Evolutionary conservation across 2,888 invertebrate genomes (phyloP).

Genomic region (Gymnosoma rotundatum): DNA sequence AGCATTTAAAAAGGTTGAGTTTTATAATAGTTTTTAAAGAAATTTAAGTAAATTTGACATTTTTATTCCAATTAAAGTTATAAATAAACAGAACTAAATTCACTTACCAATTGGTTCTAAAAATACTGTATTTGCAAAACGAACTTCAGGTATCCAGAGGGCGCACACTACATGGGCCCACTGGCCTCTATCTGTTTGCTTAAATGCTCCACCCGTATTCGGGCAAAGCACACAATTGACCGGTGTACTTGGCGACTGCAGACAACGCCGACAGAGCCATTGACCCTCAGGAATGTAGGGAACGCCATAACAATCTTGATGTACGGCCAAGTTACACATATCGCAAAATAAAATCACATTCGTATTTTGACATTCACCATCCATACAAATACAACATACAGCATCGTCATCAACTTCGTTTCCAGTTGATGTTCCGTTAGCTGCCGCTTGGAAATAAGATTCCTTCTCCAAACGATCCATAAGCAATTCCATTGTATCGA

Average conservation of each 20-base stretch:
- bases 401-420: constrained; percentile 98
- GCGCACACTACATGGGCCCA: constrained; percentile 99
- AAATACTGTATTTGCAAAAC: constrained; percentile 98
- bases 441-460: constrained; percentile 93
- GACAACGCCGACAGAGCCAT: constrained; percentile 97
- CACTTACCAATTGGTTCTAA: constrained; percentile 94
- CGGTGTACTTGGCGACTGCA: constrained; percentile 97
- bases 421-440: constrained; percentile 87
- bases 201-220: constrained; percentile 98
- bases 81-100: neutral
- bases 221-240: constrained; percentile 99
- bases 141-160: constrained; percentile 98
- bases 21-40: neutral
- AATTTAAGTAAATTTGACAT: no score
- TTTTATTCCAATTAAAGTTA: no score
- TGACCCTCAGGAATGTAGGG: constrained; percentile 98
- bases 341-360: constrained; percentile 99
- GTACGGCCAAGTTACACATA: constrained; percentile 99
- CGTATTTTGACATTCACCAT: constrained; percentile 99
- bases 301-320: constrained; percentile 98
- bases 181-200: constrained; percentile 95
- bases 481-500: constrained; percentile 95
- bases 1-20: no score
- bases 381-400: constrained; percentile 99
- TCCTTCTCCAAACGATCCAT: constrained; percentile 99